Evolutionary conservation across 2,113 vertebrate species (phyloP).

Genomic region (Prunella fulvescens): DNA sequence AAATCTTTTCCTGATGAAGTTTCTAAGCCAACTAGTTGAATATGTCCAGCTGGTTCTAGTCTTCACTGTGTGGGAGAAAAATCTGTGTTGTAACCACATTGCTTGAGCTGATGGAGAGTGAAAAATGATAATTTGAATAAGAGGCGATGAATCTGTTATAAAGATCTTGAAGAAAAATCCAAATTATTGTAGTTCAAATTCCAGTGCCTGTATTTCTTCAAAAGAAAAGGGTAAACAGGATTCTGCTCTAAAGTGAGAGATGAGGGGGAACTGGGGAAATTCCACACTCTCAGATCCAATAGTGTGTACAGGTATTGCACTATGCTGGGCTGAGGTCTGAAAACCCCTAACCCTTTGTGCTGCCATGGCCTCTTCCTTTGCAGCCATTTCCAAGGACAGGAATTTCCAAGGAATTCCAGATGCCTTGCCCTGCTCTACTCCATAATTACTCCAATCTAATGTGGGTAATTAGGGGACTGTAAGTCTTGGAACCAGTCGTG

Average conservation of each 20-base stretch:
- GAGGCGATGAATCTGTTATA: fast-evolving
- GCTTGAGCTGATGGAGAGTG: neutral
- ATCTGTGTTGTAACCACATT: neutral
- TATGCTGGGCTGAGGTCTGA: neutral
- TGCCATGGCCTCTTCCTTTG: neutral
- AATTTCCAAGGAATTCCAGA: neutral
- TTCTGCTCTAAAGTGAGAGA: neutral
- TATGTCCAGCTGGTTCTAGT: neutral
- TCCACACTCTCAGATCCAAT: neutral
- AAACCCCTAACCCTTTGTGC: fast-evolving
- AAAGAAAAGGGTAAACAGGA: neutral
- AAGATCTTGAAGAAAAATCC: neutral
- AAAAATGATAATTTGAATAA: neutral
- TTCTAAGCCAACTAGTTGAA: neutral
- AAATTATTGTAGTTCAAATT: neutral
- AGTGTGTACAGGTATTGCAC: fast-evolving
- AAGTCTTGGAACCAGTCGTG: neutral
- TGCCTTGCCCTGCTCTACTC: neutral
- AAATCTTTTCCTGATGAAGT: neutral
- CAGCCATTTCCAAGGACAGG: neutral
- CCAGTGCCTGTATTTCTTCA: neutral
- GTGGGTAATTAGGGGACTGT: neutral
- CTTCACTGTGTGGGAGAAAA: neutral
- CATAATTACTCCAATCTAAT: neutral
- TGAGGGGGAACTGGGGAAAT: neutral